Evolutionary conservation across 1,140 invertebrate genomes (phyloP).

Genomic region (Oreohelix idahoensis): DNA sequence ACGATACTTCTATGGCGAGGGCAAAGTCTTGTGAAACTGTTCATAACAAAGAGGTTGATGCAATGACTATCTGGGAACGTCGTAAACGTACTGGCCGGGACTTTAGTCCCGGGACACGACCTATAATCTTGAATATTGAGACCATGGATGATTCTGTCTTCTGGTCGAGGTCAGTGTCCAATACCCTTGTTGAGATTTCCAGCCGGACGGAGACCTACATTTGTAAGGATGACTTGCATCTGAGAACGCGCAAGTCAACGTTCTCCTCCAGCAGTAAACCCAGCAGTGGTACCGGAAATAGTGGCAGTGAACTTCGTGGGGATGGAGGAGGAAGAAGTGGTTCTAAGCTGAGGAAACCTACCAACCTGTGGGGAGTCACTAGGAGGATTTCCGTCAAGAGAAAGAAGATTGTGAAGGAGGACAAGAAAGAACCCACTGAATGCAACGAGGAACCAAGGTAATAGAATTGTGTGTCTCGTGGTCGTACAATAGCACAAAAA

Average conservation of each 20-base stretch:
- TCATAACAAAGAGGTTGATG: background rate
- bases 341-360: conserved; percentile 32
- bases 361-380: conserved; percentile 37
- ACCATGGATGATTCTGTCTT: conserved; percentile 10
- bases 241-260: background rate
- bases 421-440: conserved; percentile 16
- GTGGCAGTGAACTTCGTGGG: background rate
- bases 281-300: background rate
- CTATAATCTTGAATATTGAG: conserved; percentile 34
- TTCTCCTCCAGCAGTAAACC: background rate
- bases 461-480: too few species aligned
- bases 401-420: conserved; percentile 22
- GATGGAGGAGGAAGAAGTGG: background rate
- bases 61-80: conserved; percentile 33
- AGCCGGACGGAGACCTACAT: conserved; percentile 1
- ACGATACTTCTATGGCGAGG: background rate
- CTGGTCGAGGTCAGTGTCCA: background rate
- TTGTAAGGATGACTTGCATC: conserved; percentile 29
- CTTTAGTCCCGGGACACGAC: conserved; percentile 19
- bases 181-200: conserved; percentile 23
- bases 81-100: background rate
- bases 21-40: conserved; percentile 27
- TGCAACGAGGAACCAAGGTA: background rate
- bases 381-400: conserved; percentile 30
- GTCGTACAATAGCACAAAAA: too few species aligned